phyloP scores from a whole-genome alignment of 2,797 vertebrate genomes.

The Florisuga fusca region DNA sequence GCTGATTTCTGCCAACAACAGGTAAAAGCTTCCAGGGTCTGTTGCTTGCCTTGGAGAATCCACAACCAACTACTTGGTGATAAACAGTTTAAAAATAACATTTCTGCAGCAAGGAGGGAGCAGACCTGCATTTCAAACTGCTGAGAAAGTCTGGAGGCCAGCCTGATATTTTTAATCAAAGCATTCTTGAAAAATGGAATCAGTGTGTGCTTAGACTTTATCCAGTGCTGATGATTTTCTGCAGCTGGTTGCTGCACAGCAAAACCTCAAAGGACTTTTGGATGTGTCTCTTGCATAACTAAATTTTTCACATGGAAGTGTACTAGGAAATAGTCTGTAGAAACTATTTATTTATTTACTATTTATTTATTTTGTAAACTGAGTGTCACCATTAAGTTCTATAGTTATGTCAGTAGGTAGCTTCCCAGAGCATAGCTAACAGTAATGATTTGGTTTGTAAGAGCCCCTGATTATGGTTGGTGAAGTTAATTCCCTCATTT shows the following conservation, averaged over 20 bases:
- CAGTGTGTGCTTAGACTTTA: background rate
- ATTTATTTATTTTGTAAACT: too few species aligned
- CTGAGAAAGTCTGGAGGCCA: background rate
- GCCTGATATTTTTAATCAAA: background rate
- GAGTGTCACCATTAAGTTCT: background rate
- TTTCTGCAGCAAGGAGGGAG: background rate
- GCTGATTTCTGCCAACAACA: background rate
- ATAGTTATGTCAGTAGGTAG: accelerated
- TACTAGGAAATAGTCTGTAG: background rate
- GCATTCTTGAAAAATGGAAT: background rate
- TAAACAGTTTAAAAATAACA: background rate
- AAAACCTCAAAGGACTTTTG: background rate
- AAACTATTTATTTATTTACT: background rate
- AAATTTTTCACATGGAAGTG: accelerated
- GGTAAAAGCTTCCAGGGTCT: background rate
- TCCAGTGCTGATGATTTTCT: background rate
- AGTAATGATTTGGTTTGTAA: background rate
- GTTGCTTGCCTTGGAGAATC: background rate
- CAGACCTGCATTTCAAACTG: background rate
- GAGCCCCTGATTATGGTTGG: background rate
- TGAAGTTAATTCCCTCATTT: background rate
- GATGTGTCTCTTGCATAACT: background rate
- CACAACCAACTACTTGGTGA: background rate
- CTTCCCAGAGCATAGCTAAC: background rate
- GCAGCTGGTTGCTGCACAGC: background rate